Evolutionary conservation across 2,888 invertebrate genomes (phyloP), one percentile per base, ranked within the genome.

Genomic region (Actias luna): DNA sequence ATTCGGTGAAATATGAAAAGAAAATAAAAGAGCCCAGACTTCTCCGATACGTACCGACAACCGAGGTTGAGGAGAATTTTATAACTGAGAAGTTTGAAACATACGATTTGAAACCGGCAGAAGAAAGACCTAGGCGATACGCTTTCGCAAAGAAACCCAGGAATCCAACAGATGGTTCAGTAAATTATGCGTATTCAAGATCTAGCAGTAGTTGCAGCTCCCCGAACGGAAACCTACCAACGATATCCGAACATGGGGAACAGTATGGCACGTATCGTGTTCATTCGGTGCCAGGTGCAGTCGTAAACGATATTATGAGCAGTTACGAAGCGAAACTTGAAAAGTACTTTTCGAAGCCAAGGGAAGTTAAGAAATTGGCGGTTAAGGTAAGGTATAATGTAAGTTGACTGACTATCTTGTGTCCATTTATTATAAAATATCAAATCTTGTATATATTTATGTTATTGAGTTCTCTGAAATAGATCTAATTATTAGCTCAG

Each of bases 151-250:
- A 92, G 70, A 92, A 91, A 63, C 83, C 90, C 1, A 89, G 86
- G 69, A 92, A 92, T 65, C 89, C 89, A 1, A 66, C 87, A 0
- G 92, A 92, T 66, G 92, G 92, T 1, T 91, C 92, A 0, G 77
- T 88, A 0, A 89, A 92, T 69, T 92, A 92, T 67, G 88, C 88
- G 5, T 87, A 92, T 65, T 92, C 92, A 7, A 79, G 89, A 14
- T 91, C 91, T 1, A 92, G 89, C 61, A 92, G 91, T 71, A 88
- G 84, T 64, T 90, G 90, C 69, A 92, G 92, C 67, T 92, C 92
- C 2, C 92, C 92, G 0, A 89, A 83, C 65, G 85, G 85, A 5
- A 90, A 91, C 68, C 73, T 92, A 70, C 92, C 92, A 1, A 92
- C 92, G 1, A 92, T 92, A 64, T 87, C 91, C 1, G 92, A 92